phyloP scores from a whole-genome alignment of 2,113 vertebrate genomes.

The Tringa solitaria region DNA sequence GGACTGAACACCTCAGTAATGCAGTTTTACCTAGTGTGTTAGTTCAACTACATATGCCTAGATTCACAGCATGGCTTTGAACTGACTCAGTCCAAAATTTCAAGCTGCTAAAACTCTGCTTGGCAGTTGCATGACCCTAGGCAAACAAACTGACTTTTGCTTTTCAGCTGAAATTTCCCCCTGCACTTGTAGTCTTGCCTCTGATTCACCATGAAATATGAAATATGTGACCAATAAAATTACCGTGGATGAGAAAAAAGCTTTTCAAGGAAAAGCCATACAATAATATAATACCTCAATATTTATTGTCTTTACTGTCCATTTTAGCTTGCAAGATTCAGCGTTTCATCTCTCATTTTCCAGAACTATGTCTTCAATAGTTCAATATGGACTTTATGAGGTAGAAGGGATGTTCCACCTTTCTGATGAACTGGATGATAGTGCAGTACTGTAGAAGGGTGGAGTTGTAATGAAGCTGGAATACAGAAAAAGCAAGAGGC shows the following conservation, averaged over 20 bases:
- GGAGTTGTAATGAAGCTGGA: neutral
- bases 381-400: neutral
- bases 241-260: rapidly evolving
- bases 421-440: neutral
- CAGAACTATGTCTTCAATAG: neutral
- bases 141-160: neutral
- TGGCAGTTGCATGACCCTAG: neutral
- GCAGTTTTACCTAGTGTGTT: neutral
- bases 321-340: neutral
- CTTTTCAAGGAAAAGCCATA: neutral
- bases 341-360: neutral
- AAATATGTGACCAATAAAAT: neutral
- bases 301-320: neutral
- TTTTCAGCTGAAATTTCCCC: neutral
- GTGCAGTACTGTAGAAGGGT: neutral
- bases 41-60: neutral
- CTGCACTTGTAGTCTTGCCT: neutral
- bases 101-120: neutral
- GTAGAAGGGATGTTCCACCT: neutral
- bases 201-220: neutral
- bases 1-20: neutral
- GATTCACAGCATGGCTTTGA: neutral
- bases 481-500: neutral
- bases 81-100: neutral
- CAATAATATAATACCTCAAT: neutral